Evolutionary conservation across 2,113 vertebrate species (phyloP), one percentile per base, ranked within the genome.

Genomic region (Crotalus horridus): DNA sequence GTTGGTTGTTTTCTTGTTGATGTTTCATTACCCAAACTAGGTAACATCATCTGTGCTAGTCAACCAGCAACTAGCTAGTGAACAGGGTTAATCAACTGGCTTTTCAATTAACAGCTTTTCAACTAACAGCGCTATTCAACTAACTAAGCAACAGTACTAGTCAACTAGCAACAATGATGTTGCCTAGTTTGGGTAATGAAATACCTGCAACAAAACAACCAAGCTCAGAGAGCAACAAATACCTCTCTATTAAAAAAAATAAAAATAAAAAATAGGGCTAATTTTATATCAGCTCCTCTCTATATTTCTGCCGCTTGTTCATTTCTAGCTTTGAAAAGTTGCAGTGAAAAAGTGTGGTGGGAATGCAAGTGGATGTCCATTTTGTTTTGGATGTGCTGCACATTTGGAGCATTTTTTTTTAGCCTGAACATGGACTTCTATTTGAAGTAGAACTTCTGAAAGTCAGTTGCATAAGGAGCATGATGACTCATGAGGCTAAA

Each of bases 251-350:
- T 51, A 9, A 51, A 48, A 48, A 6, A 51, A 48, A 48, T 8
- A 48, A 51, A 51, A 51, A 9, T 51, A 9, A 23, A 24, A 24
- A 6, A 48, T 88, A 89, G 53, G 94, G 94, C 90, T 85, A 89
- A 90, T 96, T 92, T 6, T 21, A 96, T 96, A 95, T 95, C 51
- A 81, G 95, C 94, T 92, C 23, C 20, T 0, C 89, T 96, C 90
- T 92, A 95, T 96, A 96, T 96, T 94, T 94, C 95, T 92, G 89
- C 29, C 93, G 87, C 89, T 94, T 95, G 53, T 89, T 69, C n/a
- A 26, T 48, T 58, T 61, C 59, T 61, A 61, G 1, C 3, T 9
- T 29, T 87, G 46, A 43, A 59, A 90, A 90, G 51, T 59, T 51
- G 43, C 43, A n/a, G 13, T 11, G 9, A 46, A 88, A 29, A 59